phyloP scores from a whole-genome alignment of 2,888 invertebrate genomes.

The Blastobasis lacticolella region DNA sequence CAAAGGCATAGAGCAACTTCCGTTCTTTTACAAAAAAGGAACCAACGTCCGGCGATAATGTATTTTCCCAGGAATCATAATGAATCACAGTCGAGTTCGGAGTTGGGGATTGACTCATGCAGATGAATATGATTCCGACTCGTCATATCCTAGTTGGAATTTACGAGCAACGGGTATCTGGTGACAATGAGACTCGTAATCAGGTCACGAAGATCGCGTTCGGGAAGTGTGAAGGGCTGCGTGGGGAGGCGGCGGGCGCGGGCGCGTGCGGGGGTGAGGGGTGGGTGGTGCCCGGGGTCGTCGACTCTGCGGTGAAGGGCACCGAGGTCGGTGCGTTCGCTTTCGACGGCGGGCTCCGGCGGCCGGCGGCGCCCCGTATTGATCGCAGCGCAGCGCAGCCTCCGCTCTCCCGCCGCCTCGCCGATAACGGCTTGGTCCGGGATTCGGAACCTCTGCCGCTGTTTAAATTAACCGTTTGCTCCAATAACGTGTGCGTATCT shows the following conservation, averaged over 20 bases:
- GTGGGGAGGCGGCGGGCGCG: slow-evolving; percentile 24
- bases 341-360: slow-evolving; percentile 51
- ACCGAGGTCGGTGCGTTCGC: slow-evolving; percentile 67
- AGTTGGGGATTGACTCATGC: background rate
- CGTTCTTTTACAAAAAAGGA: too few species aligned
- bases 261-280: slow-evolving; percentile 26
- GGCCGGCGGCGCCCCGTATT: slow-evolving; percentile 60
- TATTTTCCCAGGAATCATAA: too few species aligned
- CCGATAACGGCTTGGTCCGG: slow-evolving; percentile 15
- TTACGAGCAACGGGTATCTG: background rate
- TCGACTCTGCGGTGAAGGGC: slow-evolving; percentile 68
- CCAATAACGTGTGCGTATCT: too few species aligned
- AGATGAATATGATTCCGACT: background rate
- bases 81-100: too few species aligned
- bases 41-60: too few species aligned
- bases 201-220: slow-evolving; percentile 54
- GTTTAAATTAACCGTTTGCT: slow-evolving; percentile 11
- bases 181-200: slow-evolving; percentile 26
- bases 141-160: background rate
- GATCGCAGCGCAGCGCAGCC: slow-evolving; percentile 64
- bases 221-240: slow-evolving; percentile 42
- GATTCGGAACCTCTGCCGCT: slow-evolving; percentile 23
- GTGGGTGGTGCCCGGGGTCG: slow-evolving; percentile 49
- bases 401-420: slow-evolving; percentile 42
- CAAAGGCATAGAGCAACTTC: too few species aligned